Evolutionary conservation across 2,113 vertebrate species (phyloP), one percentile per base, ranked within the genome.

Genomic region (Dicentrarchus labrax): DNA sequence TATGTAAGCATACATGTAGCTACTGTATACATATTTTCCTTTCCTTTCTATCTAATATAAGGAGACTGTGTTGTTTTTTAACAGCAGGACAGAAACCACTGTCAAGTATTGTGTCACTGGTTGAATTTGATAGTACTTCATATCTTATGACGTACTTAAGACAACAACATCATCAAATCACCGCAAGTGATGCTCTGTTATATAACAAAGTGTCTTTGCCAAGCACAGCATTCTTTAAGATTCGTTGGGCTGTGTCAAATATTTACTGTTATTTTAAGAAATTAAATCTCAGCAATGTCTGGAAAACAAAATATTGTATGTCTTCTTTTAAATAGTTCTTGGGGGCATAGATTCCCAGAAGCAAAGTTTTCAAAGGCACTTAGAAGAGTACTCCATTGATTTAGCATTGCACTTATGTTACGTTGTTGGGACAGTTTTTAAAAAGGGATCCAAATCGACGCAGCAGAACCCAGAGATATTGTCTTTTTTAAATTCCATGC

Each of bases 231-330:
- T 64, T 88, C 61, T 50, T 73, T 39, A 22, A 74, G 1, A 71
- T 75, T 16, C 8, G 54, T 72, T 45, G 15, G 7, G 36, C 76
- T 59, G 22, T 70, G 48, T 50, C 30, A 74, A 56, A 48, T 62
- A 62, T 80, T 83, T 67, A 66, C 17, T 57, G 56, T 73, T 78
- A 30, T 62, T 83, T 48, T 68, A 75, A 47, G 16, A 60, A 82
- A 82, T 76, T 59, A 41, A 86, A 87, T 71, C 50, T 65, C 19
- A 45, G 56, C 15, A 19, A 70, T 56, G 45, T 54, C 62, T 47
- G n/a, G n/a, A 38, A 43, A 69, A 51, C 64, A 4, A 51, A 41
- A 2, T 38, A 30, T 41, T 30, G n/a, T 24, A 47, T 9, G 11
- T 54, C 47, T 59, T 51, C 8, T 47, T 61, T 59, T 15, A 59